Evolutionary conservation across 2,888 invertebrate species (phyloP).

Genomic region (Lingula anatina): DNA sequence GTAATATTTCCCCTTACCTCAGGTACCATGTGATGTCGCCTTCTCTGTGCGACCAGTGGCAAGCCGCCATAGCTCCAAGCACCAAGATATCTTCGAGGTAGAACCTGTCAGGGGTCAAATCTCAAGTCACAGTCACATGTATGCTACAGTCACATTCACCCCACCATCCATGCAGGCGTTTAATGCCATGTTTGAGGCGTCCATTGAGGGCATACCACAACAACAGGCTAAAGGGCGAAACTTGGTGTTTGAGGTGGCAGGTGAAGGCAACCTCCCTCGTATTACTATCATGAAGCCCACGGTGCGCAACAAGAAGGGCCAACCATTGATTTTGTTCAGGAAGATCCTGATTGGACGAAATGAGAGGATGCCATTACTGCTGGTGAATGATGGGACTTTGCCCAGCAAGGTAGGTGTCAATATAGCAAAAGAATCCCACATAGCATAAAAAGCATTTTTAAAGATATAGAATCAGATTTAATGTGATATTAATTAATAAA

Average conservation of each 20-base stretch:
- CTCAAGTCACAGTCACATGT: constrained; percentile 45
- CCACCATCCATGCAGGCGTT: constrained; percentile 51
- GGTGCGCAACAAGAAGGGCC: constrained; percentile 49
- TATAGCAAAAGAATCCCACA: background rate
- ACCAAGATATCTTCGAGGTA: constrained; percentile 49
- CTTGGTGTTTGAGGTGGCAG: constrained; percentile 47
- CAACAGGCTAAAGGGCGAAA: constrained; percentile 42
- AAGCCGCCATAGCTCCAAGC: constrained; percentile 42
- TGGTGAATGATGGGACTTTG: constrained; percentile 49
- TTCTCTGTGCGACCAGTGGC: constrained; percentile 37
- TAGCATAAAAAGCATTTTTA: background rate
- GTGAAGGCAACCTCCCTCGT: constrained; percentile 52
- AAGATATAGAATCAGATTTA: background rate
- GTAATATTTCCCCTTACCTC: too few species aligned
- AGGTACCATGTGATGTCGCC: constrained; percentile 49
- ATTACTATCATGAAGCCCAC: constrained; percentile 44
- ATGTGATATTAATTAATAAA: background rate
- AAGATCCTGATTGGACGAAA: constrained; percentile 37
- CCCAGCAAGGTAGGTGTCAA: constrained; percentile 42
- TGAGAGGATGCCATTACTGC: constrained; percentile 39
- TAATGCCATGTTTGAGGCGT: constrained; percentile 47
- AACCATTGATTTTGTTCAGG: constrained; percentile 48
- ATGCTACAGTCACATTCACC: constrained; percentile 49
- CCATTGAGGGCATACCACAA: constrained; percentile 36
- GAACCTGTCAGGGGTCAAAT: constrained; percentile 48